Evolutionary conservation across 2,113 vertebrate species (phyloP), one percentile per base, ranked within the genome.

Genomic region (Gavialis gangeticus): DNA sequence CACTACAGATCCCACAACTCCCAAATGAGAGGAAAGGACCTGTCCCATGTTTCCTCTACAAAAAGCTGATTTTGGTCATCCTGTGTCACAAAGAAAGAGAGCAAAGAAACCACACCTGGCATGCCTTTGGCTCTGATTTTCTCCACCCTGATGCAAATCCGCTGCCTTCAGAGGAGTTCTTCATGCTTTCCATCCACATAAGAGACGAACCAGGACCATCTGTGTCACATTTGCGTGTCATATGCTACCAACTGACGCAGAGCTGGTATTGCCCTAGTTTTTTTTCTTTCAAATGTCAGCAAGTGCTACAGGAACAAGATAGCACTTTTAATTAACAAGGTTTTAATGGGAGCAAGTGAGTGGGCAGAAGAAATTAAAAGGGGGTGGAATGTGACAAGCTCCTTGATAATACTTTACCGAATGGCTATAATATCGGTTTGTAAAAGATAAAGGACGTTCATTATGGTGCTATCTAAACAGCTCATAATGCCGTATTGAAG

Each of bases 271-370:
- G 76, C 66, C 79, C 89, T 67, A 27, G 10, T 7, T 75, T 66
- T 62, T 67, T 34, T 34, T 34, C 79, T 78, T 89, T 54, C 46
- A n/a, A 75, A 77, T 0, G 4, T 30, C 58, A 78, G 12, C 7
- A 34, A 77, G 6, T 55, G 64, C 73, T 17, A 22, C 0, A 15
- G 89, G 84, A 91, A 89, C 0, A 3, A 86, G 88, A 89, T 60
- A 75, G 27, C 11, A 21, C 22, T 56, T 91, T 28, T 88, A 93
- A 96, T 96, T 93, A 94, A 92, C 59, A 3, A 46, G 60, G 7
- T 7, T 92, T 93, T 92, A 91, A 96, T 90, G 92, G 89, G 89
- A 92, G 85, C 81, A 86, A 4, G 22, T 46, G 71, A 89, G 96
- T 34, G 62, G 87, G 92, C 71, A 78, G 85, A 84, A 88, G 85